These are phyloP conservation scores for Zosterops hypoxanthus DNA, from an alignment of 2,113 vertebrate genomes.

Conservation along the genomic window DNA sequence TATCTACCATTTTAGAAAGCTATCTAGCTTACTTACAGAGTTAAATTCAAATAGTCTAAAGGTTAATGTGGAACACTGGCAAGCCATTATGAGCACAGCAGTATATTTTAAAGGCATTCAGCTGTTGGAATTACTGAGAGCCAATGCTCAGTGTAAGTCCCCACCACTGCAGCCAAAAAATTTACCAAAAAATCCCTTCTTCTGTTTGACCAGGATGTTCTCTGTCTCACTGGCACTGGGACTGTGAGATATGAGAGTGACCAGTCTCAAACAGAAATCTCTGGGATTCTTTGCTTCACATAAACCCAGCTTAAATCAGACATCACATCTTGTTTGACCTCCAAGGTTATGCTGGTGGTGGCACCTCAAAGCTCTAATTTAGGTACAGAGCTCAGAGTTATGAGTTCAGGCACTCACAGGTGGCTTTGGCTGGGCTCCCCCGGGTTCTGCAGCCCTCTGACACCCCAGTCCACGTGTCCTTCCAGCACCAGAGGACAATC, in stretches of 20 bases:
- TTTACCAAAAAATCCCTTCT: not conserved
- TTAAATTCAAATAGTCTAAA: constrained; percentile 67
- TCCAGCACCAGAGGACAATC: not conserved
- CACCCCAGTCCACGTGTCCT: not conserved
- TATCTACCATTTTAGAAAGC: constrained; percentile 56
- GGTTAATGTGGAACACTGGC: constrained; percentile 58
- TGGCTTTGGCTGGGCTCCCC: not conserved
- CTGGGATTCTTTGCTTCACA: not conserved
- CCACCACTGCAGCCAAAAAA: not conserved
- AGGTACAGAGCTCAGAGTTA: too few species aligned
- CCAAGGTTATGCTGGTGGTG: not conserved
- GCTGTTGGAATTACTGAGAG: not conserved
- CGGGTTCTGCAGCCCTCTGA: not conserved
- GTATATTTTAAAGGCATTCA: constrained; percentile 51
- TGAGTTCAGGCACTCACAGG: accelerated
- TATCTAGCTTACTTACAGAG: constrained; percentile 57
- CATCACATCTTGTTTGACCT: not conserved
- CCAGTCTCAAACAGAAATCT: not conserved
- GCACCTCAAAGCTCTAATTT: not conserved
- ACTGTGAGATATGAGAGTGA: not conserved
- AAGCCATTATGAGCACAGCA: constrained; percentile 35
- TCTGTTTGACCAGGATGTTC: not conserved
- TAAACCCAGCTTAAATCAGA: not conserved
- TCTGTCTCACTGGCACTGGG: not conserved
- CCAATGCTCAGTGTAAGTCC: not conserved